Base-by-base conservation (phyloP, 2,113 vertebrate genomes). In the Megaceryle torquata region DNA sequence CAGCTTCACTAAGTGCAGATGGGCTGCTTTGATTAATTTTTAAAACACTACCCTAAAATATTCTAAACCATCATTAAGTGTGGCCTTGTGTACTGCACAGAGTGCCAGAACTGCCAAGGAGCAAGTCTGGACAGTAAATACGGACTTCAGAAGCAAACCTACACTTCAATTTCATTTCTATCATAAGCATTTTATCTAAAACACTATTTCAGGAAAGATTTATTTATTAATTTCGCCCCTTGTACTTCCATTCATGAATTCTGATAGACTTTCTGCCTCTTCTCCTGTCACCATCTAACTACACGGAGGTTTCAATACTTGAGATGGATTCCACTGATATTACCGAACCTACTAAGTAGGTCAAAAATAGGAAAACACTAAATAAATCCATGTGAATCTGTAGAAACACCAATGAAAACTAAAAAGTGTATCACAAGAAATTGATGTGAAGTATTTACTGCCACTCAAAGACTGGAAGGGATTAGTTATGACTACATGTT, bases 401-500 rank as follows among this genome's bases (percentile, higher is more conserved):
- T 69, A 84, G 71, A 46, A 86, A 37, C 6, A 61, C 13, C 19
- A 83, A 50, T 37, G 12, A 78, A 86, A 90, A 77, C 18, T 50
- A 63, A 83, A 19, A 72, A 50, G 2, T 17, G 15, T 35, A 89
- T 51, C 25, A 69, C 2, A 0, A 85, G 63, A 89, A 93, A 82
- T 3, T 41, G 65, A 79, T 43, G 37, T 14, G 53, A 89, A 86
- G 6, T 41, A 71, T 82, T 88, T 90, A 87, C 67, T 76, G 35
- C 14, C 35, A 54, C 41, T 64, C 63, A 88, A 57, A 50, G 65
- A 41, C 15, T 59, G 82, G 37, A 94, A 79, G 24, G 82, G 92
- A 96, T 91, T 93, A 72, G 70, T 79, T 87, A 86, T n/a, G 11
- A 69, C 35, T 91, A 69, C 21, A 28, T 86, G 44, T 72, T 94